phyloP scores from a whole-genome alignment of 2,888 invertebrate genomes.

The Trichogramma dendrolimi region DNA sequence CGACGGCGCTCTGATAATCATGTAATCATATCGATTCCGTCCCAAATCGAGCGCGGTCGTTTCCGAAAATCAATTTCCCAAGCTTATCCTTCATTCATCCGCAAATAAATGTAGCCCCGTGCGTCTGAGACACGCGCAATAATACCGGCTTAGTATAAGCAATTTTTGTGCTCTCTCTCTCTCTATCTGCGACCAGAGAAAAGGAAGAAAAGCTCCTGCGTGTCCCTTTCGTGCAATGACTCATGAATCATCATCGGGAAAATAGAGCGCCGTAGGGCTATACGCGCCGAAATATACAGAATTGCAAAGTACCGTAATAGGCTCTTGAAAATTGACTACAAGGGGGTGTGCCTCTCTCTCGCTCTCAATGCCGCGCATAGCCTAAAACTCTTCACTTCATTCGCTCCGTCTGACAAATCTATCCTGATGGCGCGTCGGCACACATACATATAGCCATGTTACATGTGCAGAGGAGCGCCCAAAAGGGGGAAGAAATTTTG shows the following conservation, averaged over 20 bases:
- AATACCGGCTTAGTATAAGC: background rate
- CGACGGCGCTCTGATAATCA: too few species aligned
- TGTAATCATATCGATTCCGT: too few species aligned
- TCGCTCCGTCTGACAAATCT: conserved; percentile 21
- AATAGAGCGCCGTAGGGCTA: conserved; percentile 8
- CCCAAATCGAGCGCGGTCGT: too few species aligned
- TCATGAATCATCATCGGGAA: conserved; percentile 25
- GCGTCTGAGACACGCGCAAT: too few species aligned
- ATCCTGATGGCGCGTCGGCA: conserved; percentile 14
- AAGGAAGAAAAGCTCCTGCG: too few species aligned
- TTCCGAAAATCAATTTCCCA: too few species aligned
- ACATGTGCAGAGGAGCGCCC: conserved; percentile 2
- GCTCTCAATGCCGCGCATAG: too few species aligned
- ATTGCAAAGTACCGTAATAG: conserved; percentile 29
- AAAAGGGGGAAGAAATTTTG: conserved; percentile 22
- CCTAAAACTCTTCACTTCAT: conserved; percentile 12
- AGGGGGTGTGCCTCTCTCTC: too few species aligned
- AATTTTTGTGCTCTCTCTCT: background rate
- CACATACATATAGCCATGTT: too few species aligned
- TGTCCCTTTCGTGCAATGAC: conserved; percentile 13
- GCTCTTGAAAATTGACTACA: background rate
- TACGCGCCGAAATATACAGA: background rate
- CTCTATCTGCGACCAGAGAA: conserved; percentile 5
- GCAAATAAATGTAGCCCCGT: too few species aligned
- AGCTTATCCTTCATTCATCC: too few species aligned